These are phyloP conservation scores for Paratilapia polleni DNA, from an alignment of 2,113 vertebrate genomes.

Conservation along the genomic window DNA sequence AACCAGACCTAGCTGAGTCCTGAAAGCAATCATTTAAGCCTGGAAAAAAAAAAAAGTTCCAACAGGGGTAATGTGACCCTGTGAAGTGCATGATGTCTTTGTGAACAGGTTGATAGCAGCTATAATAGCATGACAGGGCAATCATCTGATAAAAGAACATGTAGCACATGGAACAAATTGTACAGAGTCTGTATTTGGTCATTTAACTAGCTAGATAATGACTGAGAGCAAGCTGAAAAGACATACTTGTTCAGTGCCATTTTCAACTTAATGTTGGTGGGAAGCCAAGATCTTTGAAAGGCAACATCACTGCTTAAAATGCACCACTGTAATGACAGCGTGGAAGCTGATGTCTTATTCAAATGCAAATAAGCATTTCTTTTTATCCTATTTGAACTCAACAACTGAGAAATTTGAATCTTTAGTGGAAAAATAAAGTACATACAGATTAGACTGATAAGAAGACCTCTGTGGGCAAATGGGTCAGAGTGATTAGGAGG, in stretches of 20 bases:
- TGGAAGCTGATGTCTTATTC: background rate
- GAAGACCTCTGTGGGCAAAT: too few relatives aligned
- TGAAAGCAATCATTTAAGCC: background rate
- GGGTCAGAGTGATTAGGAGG: background rate
- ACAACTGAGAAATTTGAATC: background rate
- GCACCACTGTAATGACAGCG: background rate
- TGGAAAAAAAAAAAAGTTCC: constrained; percentile 4
- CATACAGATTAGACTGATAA: too few relatives aligned
- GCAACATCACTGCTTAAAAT: constrained; percentile 3
- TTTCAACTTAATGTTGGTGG: background rate
- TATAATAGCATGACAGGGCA: background rate
- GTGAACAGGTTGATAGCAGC: background rate
- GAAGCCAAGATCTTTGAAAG: constrained; percentile 1
- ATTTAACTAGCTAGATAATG: background rate
- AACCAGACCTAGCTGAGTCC: background rate
- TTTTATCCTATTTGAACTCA: background rate
- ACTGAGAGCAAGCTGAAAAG: background rate
- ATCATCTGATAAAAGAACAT: background rate
- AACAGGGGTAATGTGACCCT: background rate
- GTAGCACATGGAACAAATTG: constrained; percentile 15
- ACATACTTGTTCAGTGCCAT: background rate
- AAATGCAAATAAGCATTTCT: background rate
- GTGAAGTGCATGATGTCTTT: background rate
- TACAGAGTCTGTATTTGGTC: background rate
- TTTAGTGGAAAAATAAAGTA: background rate